Conservation (phyloP, 2,797 vertebrate species). For the Eleutherodactylus coqui region DNA sequence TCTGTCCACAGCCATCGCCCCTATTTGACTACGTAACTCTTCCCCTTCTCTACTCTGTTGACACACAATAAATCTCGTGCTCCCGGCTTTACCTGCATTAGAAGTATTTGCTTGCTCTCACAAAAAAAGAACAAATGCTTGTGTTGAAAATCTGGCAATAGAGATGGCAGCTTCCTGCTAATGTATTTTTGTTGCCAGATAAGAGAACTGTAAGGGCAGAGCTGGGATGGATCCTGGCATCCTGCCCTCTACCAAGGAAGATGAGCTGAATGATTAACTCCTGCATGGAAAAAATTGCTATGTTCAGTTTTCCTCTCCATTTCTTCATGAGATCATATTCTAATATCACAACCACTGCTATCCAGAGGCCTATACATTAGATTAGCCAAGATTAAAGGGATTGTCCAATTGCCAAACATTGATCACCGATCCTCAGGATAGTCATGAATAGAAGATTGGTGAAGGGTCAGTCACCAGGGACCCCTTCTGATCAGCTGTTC, state of each 20-base stretch:
- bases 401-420: not conserved
- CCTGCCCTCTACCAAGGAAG: not conserved
- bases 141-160: conserved; percentile 55
- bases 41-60: conserved; percentile 37
- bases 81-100: conserved; percentile 60
- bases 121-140: conserved; percentile 60
- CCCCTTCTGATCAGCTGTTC: too few relatives aligned
- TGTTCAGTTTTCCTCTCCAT: not conserved
- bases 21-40: conserved; percentile 33
- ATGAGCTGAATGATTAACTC: conserved; percentile 5
- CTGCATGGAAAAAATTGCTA: not conserved
- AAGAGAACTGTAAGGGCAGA: conserved; percentile 33
- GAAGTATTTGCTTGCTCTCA: conserved; percentile 55
- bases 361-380: not conserved
- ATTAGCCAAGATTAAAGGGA: not conserved
- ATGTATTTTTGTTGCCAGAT: conserved; percentile 40
- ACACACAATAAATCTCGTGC: conserved; percentile 59
- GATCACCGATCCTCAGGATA: too few relatives aligned
- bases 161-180: conserved; percentile 43
- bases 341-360: not conserved
- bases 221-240: conserved; percentile 2
- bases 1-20: conserved; percentile 50
- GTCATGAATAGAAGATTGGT: too few relatives aligned
- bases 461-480: too few relatives aligned
- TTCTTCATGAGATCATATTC: not conserved